Evolutionary conservation across 2,888 invertebrate genomes (phyloP), one percentile per base, ranked within the genome.

Genomic region (Xestobium rufovillosum): DNA sequence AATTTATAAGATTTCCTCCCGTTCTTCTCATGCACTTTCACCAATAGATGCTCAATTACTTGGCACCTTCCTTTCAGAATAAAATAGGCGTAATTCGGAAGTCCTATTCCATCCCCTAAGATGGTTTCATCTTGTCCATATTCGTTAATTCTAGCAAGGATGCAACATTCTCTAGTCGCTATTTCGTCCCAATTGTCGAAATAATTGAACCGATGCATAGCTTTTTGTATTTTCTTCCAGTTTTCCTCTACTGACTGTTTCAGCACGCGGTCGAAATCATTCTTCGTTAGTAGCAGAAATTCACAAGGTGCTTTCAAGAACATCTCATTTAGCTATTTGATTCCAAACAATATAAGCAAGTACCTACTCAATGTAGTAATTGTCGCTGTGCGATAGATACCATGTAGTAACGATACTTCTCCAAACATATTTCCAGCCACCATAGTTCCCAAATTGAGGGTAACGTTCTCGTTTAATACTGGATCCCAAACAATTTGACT

Each of bases 241-340:
- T 77, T 71, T 36, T 70, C 67, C 51, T 73, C 67, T 3, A 80
- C 68, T 1, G 72, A 69, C 1, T 65, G 67, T 55, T 72, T 76
- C 25, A 81, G 65, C 2, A 78, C 68, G 4, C 52, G 42, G 45
- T 80, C 71, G 51, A 83, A 83, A 50, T 79, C 76, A 39, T 74
- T 70, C 45, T 72, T 73, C 60, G 72, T 70, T 35, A 84, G 56
- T 25, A 68, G 70, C 39, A 84, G 58, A 28, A 83, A 60, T 59
- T 84, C 83, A 47, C 77, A 75, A 32, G 66, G 59, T 26, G 70
- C 74, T 75, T n/a, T n/a, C n/a, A n/a, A n/a, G n/a, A n/a, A n/a
- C n/a, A n/a, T n/a, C n/a, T n/a, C n/a, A n/a, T n/a, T n/a, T n/a
- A n/a, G n/a, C n/a, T n/a, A n/a, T n/a, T n/a, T n/a, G n/a, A n/a